Conservation (phyloP, 2,113 vertebrate genomes). For the Saguinus imperator region DNA sequence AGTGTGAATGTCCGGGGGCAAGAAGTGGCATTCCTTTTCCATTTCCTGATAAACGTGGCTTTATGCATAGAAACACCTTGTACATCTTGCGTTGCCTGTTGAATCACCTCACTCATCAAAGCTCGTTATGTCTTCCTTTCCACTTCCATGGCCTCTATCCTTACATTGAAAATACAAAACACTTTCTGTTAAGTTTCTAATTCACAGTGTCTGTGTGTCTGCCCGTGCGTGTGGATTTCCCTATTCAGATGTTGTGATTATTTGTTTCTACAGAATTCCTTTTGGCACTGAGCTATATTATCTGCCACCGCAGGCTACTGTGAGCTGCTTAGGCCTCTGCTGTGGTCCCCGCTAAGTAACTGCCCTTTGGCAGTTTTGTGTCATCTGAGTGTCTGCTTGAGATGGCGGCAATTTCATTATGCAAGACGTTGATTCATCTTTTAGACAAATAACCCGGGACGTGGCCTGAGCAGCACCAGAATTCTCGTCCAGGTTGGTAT, state of each 20-base stretch:
- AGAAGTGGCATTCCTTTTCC: rapidly evolving
- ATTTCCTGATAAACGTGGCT: not conserved
- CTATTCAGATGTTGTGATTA: too few relatives aligned
- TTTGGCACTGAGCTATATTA: not conserved
- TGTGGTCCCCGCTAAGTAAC: too few relatives aligned
- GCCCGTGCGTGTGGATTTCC: not conserved
- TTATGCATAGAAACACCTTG: not conserved
- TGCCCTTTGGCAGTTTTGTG: rapidly evolving
- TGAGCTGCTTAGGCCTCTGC: not conserved
- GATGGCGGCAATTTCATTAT: rapidly evolving
- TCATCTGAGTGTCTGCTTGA: not conserved
- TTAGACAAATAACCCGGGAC: too few relatives aligned
- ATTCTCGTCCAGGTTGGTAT: not conserved
- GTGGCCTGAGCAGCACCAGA: rapidly evolving
- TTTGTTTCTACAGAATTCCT: not conserved
- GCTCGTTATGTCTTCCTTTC: not conserved
- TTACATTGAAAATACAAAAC: rapidly evolving
- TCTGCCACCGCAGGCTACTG: rapidly evolving
- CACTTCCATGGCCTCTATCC: rapidly evolving
- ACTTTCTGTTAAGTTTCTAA: rapidly evolving
- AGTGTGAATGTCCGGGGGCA: not conserved
- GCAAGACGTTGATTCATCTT: not conserved
- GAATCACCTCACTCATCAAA: not conserved
- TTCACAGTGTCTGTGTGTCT: rapidly evolving
- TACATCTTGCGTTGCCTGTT: rapidly evolving